Percentiles rank a stretch among this genome's conserved stretches.
Conservation (phyloP, 2,113 vertebrate genomes). For the Alectura lathami region DNA sequence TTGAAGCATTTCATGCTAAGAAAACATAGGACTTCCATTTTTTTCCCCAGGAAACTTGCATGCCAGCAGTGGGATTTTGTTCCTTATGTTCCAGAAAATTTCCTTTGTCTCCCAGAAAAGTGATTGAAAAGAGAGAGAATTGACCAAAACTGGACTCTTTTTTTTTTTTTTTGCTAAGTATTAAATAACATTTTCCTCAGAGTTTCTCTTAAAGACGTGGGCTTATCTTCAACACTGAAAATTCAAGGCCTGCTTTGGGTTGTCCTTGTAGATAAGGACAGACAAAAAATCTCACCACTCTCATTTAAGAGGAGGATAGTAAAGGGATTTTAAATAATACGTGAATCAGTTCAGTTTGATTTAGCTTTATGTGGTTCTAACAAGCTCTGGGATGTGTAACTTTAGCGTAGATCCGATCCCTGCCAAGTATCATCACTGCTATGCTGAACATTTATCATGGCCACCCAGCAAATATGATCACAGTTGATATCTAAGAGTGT, state of each 20-base stretch:
- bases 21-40: background rate
- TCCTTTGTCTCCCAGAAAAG: background rate
- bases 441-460: background rate
- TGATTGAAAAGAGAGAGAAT: background rate
- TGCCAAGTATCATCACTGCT: background rate
- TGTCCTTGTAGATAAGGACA: background rate
- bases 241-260: background rate
- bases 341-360: background rate
- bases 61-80: background rate
- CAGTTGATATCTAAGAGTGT: background rate
- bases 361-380: background rate
- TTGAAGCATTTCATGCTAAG: background rate
- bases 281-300: background rate
- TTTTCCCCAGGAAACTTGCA: background rate
- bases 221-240: background rate
- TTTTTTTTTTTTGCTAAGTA: background rate
- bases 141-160: background rate
- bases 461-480: background rate
- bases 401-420: background rate
- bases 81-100: background rate
- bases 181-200: background rate
- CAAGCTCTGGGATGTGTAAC: background rate
- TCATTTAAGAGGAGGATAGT: background rate
- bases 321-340: background rate
- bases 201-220: background rate